Evolutionary conservation across 1,140 invertebrate genomes (phyloP).

Genomic region (Pristionchus pacificus): DNA sequence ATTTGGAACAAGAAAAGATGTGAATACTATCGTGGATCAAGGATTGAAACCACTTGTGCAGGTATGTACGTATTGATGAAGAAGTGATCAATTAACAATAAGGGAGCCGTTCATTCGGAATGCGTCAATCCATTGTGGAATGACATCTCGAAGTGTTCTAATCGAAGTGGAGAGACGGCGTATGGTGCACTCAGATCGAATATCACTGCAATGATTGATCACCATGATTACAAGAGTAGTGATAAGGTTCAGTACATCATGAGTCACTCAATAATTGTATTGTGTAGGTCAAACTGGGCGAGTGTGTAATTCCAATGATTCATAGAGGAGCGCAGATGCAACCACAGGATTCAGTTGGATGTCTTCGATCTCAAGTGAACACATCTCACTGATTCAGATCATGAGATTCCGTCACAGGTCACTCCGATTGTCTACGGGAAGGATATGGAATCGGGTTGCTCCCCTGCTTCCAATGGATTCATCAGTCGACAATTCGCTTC

Average conservation of each 20-base stretch:
- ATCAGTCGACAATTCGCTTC: constrained; percentile 23
- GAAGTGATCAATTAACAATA: too few relatives aligned
- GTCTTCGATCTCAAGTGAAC: constrained; percentile 24
- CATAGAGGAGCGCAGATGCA: constrained; percentile 17
- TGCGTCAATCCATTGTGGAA: constrained; percentile 21
- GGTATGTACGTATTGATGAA: background rate
- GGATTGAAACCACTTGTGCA: constrained; percentile 28
- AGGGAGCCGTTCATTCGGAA: constrained; percentile 22
- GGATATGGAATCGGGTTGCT: constrained; percentile 23
- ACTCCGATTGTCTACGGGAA: constrained; percentile 18
- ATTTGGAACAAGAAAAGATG: constrained; percentile 22
- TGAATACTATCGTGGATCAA: constrained; percentile 21
- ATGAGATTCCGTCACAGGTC: background rate
- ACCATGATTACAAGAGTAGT: constrained; percentile 21
- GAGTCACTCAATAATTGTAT: background rate
- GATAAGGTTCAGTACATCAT: constrained; percentile 11
- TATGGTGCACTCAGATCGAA: constrained; percentile 19
- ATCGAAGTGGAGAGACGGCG: constrained; percentile 10
- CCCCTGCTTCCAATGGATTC: constrained; percentile 25
- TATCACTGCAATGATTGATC: constrained; percentile 23
- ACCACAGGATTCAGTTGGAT: constrained; percentile 15
- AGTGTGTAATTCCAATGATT: constrained; percentile 16
- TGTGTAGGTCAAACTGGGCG: constrained; percentile 12
- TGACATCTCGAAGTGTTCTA: constrained; percentile 18
- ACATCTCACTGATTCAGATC: background rate